A percentile compares a stretch with the other conserved stretches of the same genome.
phyloP scores from a whole-genome alignment of 2,797 vertebrate genomes.

The Ptychadena robeensis region DNA sequence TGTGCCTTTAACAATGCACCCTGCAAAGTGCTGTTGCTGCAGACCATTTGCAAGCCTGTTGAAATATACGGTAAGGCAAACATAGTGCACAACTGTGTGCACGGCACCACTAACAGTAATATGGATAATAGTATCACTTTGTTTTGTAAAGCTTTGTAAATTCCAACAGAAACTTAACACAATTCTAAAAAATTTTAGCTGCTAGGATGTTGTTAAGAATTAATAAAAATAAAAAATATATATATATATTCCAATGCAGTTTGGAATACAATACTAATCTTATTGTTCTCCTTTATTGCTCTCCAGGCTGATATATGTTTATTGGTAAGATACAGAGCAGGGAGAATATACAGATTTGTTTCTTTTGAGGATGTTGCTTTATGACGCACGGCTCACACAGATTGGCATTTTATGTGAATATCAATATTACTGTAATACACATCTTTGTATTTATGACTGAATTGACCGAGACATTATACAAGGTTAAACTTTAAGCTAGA shows the following conservation, averaged over 20 bases:
- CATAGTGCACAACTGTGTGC: too few species aligned
- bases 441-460: constrained; percentile 38
- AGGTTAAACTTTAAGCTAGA: constrained; percentile 41
- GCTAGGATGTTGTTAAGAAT: not conserved
- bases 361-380: constrained; percentile 21
- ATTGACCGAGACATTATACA: constrained; percentile 21
- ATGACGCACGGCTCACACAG: constrained; percentile 26
- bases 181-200: too few species aligned
- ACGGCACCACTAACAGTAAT: too few species aligned
- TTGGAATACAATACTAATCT: not conserved
- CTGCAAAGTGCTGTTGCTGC: too few species aligned
- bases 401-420: constrained; percentile 42
- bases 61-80: too few species aligned
- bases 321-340: not conserved
- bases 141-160: too few species aligned
- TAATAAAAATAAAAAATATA: not conserved
- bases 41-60: too few species aligned
- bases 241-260: not conserved
- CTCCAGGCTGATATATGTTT: constrained; percentile 6
- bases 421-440: constrained; percentile 36
- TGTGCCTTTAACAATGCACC: too few species aligned
- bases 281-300: not conserved
- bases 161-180: too few species aligned
- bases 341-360: not conserved
- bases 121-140: too few species aligned